Percentiles rank a stretch among this genome's conserved stretches.
Evolutionary conservation across 2,113 vertebrate species (phyloP).

Genomic region (Pelodiscus sinensis): DNA sequence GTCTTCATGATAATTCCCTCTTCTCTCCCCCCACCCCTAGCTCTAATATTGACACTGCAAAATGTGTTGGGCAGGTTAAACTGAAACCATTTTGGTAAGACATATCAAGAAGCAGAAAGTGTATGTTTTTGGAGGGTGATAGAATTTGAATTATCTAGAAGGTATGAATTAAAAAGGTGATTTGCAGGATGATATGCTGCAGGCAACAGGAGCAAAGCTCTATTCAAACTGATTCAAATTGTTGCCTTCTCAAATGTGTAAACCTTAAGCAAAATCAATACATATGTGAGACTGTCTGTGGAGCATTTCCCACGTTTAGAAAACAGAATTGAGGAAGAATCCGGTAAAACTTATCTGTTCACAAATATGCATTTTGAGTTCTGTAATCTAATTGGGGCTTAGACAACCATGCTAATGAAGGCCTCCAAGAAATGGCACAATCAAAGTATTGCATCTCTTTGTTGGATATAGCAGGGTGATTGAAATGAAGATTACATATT

Average conservation of each 20-base stretch:
- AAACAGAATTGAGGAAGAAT: background rate
- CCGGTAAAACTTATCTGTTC: background rate
- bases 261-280: background rate
- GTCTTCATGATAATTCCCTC: background rate
- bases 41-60: slow-evolving; percentile 3
- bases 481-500: background rate
- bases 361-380: background rate
- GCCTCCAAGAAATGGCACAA: background rate
- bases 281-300: background rate
- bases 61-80: background rate
- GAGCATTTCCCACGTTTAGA: background rate
- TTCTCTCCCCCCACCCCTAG: too few relatives aligned
- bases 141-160: background rate
- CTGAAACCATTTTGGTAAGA: background rate
- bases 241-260: background rate
- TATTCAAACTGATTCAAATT: background rate
- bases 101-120: background rate
- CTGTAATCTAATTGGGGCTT: background rate
- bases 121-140: background rate
- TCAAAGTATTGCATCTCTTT: background rate
- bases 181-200: background rate
- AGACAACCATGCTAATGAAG: background rate
- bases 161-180: fast-evolving
- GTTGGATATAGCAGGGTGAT: background rate
- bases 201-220: background rate